These are phyloP conservation scores for Onychomys arenicola DNA, from an alignment of 2,797 vertebrate genomes.

Conservation along the genomic window DNA sequence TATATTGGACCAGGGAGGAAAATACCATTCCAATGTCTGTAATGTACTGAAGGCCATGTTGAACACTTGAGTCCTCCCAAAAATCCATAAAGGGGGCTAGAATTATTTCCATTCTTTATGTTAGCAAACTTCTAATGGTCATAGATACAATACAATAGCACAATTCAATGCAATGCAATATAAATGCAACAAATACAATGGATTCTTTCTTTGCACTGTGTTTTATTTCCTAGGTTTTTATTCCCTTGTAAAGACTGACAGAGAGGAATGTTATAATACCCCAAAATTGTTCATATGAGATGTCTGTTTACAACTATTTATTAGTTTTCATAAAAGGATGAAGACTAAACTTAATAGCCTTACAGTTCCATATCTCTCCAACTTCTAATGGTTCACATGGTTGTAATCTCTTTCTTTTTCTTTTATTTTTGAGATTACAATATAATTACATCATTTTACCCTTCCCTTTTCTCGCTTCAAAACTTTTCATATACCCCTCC, in stretches of 20 bases:
- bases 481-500: background rate
- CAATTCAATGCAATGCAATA: background rate
- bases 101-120: constrained; percentile 13
- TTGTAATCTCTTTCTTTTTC: background rate
- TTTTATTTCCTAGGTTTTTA: constrained; percentile 8
- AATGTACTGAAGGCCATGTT: background rate
- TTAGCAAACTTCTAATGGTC: constrained; percentile 1
- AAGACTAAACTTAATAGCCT: background rate
- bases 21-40: background rate
- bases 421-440: background rate
- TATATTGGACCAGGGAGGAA: background rate
- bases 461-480: background rate
- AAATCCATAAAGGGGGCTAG: background rate
- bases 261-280: constrained; percentile 9
- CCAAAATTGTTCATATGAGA: background rate
- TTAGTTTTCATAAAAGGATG: background rate
- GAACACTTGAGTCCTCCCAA: constrained; percentile 36
- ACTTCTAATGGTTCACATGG: background rate
- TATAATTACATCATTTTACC: background rate
- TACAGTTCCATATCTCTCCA: background rate
- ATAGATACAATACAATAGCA: background rate
- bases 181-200: background rate
- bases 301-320: background rate
- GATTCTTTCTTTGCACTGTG: background rate
- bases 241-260: constrained; percentile 6